Conservation (phyloP, 2,888 invertebrate species). For the Chymomyza caudatula region DNA sequence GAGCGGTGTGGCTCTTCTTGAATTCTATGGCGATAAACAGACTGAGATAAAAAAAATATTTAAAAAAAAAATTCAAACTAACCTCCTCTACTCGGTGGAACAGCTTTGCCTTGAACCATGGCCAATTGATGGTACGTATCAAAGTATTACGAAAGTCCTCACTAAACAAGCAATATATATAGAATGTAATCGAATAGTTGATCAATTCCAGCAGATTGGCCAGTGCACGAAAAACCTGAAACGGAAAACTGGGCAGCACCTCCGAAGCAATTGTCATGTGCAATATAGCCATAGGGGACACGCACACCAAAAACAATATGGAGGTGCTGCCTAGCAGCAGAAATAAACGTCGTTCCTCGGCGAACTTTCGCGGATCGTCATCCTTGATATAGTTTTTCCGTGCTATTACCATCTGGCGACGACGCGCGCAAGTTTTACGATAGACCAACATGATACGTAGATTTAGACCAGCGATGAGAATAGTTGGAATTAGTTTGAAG, state of each 20-base stretch:
- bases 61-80: constrained; percentile 24
- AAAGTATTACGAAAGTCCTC: constrained; percentile 87
- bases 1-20: constrained; percentile 64
- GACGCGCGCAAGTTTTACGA: constrained; percentile 82
- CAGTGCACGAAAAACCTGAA: constrained; percentile 84
- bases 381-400: constrained; percentile 80
- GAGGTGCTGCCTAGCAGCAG: constrained; percentile 83
- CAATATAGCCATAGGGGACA: constrained; percentile 85
- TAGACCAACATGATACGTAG: constrained; percentile 84
- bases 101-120: constrained; percentile 77
- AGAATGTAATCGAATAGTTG: constrained; percentile 88
- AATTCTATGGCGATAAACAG: constrained; percentile 39
- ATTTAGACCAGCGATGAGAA: constrained; percentile 83
- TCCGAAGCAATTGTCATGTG: constrained; percentile 83
- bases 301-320: constrained; percentile 83
- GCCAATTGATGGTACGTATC: constrained; percentile 82
- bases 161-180: constrained; percentile 88
- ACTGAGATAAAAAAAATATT: constrained; percentile 10
- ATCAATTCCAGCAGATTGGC: constrained; percentile 86
- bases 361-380: constrained; percentile 83
- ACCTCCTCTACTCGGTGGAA: constrained; percentile 76
- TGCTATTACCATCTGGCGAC: constrained; percentile 83
- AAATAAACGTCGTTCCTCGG: constrained; percentile 83
- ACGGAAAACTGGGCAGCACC: constrained; percentile 82
- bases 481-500: constrained; percentile 84